phyloP scores from a whole-genome alignment of 2,888 invertebrate species.

The Crioceris asparagi region DNA sequence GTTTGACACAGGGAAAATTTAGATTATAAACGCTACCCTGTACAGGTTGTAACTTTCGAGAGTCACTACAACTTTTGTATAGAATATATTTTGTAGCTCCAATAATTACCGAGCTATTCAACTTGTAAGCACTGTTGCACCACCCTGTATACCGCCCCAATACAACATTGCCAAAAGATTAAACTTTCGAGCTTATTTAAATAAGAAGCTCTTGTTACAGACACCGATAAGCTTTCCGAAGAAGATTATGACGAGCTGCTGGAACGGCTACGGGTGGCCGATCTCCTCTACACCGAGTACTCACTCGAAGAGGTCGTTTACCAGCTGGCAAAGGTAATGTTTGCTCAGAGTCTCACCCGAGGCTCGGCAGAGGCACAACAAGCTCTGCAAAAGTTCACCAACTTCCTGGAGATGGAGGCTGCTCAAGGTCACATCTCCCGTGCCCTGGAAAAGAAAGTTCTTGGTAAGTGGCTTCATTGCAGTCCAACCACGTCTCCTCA shows the following conservation, averaged over 20 bases:
- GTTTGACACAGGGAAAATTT: too few relatives aligned
- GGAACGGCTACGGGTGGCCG: constrained; percentile 58
- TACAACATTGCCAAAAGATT: too few relatives aligned
- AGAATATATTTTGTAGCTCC: too few relatives aligned
- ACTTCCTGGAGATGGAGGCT: constrained; percentile 62
- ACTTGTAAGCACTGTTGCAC: too few relatives aligned
- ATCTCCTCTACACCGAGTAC: constrained; percentile 64
- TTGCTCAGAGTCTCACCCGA: constrained; percentile 59
- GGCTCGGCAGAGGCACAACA: constrained; percentile 61
- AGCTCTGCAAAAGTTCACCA: constrained; percentile 62
- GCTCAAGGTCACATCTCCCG: constrained; percentile 63
- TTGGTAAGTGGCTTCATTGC: too few relatives aligned
- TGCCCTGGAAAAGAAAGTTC: constrained; percentile 64
- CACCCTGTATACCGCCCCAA: too few relatives aligned
- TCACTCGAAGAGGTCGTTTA: constrained; percentile 71
- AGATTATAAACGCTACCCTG: too few relatives aligned
- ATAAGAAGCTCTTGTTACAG: constrained; percentile 11
- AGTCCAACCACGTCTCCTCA: too few relatives aligned
- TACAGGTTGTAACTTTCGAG: too few relatives aligned
- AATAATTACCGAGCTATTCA: too few relatives aligned
- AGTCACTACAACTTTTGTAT: too few relatives aligned
- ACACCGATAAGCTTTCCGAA: constrained; percentile 17
- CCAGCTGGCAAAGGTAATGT: constrained; percentile 72
- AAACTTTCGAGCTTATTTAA: too few relatives aligned
- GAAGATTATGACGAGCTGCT: constrained; percentile 57